Conservation (phyloP, 2,113 vertebrate species). For the rat (Rattus norvegicus) region DNA sequence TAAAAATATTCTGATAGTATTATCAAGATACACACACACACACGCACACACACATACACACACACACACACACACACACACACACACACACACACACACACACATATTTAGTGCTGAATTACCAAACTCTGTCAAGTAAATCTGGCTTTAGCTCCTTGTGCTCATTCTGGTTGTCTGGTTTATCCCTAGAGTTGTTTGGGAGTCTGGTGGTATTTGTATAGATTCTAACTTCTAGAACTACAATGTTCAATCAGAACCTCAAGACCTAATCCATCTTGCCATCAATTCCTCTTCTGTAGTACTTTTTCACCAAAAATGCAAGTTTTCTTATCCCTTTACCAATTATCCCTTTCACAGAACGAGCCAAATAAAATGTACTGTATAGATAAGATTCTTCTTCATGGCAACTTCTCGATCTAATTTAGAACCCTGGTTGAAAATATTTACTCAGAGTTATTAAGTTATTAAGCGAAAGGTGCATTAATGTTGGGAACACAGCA, state of each 20-base stretch:
- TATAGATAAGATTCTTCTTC: neutral
- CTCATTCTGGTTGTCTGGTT: neutral
- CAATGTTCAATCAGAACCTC: neutral
- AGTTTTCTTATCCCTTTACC: neutral
- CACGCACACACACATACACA: too few species aligned
- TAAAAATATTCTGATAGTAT: slow-evolving; percentile 2
- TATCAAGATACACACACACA: neutral
- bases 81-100: too few species aligned
- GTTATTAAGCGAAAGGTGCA: neutral
- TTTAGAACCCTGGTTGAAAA: slow-evolving; percentile 1
- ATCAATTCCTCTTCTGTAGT: neutral
- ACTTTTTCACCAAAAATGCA: neutral
- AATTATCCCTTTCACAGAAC: neutral
- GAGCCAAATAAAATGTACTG: neutral
- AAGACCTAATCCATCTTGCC: neutral
- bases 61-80: too few species aligned
- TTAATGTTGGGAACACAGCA: neutral
- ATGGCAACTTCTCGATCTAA: neutral
- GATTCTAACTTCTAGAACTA: slow-evolving; percentile 10
- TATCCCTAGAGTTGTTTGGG: neutral
- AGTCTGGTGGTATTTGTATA: neutral
- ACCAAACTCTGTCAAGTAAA: neutral
- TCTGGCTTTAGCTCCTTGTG: neutral
- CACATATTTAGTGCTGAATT: neutral
- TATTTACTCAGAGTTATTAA: neutral